A percentile compares a stretch with the other conserved stretches of the same genome.
phyloP scores from a whole-genome alignment of 2,113 vertebrate genomes.

The Vulpes vulpes region DNA sequence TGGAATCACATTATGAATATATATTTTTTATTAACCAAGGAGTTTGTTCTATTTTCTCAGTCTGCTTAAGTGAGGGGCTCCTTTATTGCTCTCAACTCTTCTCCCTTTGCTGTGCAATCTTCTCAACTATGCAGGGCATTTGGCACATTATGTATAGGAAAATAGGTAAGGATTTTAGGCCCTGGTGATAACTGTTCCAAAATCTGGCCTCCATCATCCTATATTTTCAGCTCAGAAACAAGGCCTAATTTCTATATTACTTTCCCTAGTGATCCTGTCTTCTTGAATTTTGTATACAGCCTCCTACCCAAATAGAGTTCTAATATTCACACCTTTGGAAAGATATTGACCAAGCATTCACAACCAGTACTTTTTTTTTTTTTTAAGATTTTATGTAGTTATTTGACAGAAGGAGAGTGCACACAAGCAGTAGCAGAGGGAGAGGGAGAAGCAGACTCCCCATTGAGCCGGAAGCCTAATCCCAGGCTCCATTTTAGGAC shows the following conservation, averaged over 20 bases:
- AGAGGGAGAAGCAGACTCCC: neutral
- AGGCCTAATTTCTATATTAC: neutral
- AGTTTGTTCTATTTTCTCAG: neutral
- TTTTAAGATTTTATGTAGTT: no score
- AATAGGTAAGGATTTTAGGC: neutral
- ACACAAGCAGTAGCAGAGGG: neutral
- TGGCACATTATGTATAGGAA: neutral
- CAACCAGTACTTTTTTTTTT: no score
- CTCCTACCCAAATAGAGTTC: neutral
- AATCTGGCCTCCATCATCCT: neutral
- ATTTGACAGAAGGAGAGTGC: neutral
- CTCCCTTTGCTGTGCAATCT: neutral
- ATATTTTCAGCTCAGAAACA: neutral
- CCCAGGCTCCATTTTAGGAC: neutral
- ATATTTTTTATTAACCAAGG: neutral
- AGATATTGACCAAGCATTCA: neutral
- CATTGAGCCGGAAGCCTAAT: neutral
- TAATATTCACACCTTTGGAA: neutral
- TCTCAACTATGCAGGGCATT: neutral
- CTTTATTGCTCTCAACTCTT: neutral
- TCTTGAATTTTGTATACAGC: neutral
- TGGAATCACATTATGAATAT: neutral
- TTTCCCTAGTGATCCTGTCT: neutral
- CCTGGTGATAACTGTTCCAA: neutral
- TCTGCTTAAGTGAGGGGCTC: neutral